Evolutionary conservation across 2,113 vertebrate genomes (phyloP).

Genomic region (Stigmatopora nigra): DNA sequence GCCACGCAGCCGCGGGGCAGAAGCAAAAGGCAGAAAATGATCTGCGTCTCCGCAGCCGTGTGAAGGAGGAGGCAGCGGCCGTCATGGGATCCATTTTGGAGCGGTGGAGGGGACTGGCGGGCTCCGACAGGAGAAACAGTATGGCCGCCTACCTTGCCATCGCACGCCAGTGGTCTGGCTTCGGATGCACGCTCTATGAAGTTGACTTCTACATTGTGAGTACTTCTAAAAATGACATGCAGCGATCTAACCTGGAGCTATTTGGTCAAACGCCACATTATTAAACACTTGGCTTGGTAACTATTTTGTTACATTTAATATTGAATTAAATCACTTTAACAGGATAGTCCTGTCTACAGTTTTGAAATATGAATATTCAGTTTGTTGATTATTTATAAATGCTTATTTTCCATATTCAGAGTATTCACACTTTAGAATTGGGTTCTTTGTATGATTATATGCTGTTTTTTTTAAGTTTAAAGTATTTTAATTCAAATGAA

Average conservation of each 20-base stretch:
- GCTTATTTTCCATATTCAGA: not conserved
- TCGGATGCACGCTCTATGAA: slow-evolving; percentile 89
- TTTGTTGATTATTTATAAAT: not conserved
- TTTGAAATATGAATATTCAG: not conserved
- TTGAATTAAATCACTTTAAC: not conserved
- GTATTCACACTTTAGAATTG: not conserved
- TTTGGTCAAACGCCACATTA: not conserved
- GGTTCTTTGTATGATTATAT: too few relatives aligned
- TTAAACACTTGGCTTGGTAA: not conserved
- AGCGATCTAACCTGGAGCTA: not conserved
- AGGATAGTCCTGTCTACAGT: not conserved
- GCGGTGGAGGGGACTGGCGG: slow-evolving; percentile 82
- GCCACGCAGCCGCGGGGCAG: slow-evolving; percentile 64
- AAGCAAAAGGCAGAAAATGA: slow-evolving; percentile 79
- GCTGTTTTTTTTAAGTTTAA: too few relatives aligned
- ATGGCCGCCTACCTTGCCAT: slow-evolving; percentile 85
- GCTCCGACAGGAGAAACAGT: slow-evolving; percentile 80
- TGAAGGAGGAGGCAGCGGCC: slow-evolving; percentile 75
- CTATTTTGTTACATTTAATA: not conserved
- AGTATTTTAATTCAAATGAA: too few relatives aligned
- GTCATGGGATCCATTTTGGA: slow-evolving; percentile 79
- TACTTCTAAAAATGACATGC: slow-evolving; percentile 11
- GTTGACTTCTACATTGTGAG: slow-evolving; percentile 86
- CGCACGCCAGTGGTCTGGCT: slow-evolving; percentile 86
- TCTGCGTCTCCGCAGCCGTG: slow-evolving; percentile 67